Evolutionary conservation across 2,888 invertebrate genomes (phyloP).

Genomic region (Eupithecia tripunctaria): DNA sequence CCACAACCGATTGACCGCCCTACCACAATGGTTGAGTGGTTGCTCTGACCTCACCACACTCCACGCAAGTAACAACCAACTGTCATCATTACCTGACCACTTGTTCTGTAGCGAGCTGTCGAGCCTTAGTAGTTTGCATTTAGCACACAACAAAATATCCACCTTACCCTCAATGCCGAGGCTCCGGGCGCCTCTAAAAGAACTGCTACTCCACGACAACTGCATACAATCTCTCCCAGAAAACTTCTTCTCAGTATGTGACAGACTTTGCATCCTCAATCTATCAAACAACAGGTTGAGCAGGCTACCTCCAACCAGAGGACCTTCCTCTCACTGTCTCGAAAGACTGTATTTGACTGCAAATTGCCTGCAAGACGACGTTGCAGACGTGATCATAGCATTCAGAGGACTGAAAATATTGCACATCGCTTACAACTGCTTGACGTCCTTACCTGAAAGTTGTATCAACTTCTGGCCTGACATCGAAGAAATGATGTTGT

Average conservation of each 20-base stretch:
- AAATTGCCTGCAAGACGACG: slow-evolving; percentile 89
- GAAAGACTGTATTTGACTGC: slow-evolving; percentile 90
- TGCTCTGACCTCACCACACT: slow-evolving; percentile 89
- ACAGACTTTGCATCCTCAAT: slow-evolving; percentile 88
- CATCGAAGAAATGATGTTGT: slow-evolving; percentile 91
- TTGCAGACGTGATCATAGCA: slow-evolving; percentile 87
- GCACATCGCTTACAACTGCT: slow-evolving; percentile 91
- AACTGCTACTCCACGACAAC: slow-evolving; percentile 91
- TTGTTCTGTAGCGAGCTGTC: slow-evolving; percentile 90
- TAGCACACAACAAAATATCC: slow-evolving; percentile 91
- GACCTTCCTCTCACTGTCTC: slow-evolving; percentile 85
- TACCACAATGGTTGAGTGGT: slow-evolving; percentile 91
- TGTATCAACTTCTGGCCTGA: slow-evolving; percentile 91
- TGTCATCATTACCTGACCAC: slow-evolving; percentile 89
- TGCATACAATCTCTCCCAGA: slow-evolving; percentile 89
- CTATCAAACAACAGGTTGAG: slow-evolving; percentile 91
- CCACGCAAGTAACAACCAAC: slow-evolving; percentile 89
- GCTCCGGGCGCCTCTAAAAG: slow-evolving; percentile 86
- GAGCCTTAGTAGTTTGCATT: slow-evolving; percentile 88
- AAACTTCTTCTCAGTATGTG: slow-evolving; percentile 89
- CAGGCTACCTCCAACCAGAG: slow-evolving; percentile 86
- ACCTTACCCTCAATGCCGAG: slow-evolving; percentile 89
- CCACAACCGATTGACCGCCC: slow-evolving; percentile 88
- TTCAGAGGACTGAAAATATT: slow-evolving; percentile 87
- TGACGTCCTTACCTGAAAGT: slow-evolving; percentile 89